Percentiles rank a stretch among this genome's conserved stretches.
phyloP scores from a whole-genome alignment of 2,113 vertebrate species.

The Ariopsis seemanni region DNA sequence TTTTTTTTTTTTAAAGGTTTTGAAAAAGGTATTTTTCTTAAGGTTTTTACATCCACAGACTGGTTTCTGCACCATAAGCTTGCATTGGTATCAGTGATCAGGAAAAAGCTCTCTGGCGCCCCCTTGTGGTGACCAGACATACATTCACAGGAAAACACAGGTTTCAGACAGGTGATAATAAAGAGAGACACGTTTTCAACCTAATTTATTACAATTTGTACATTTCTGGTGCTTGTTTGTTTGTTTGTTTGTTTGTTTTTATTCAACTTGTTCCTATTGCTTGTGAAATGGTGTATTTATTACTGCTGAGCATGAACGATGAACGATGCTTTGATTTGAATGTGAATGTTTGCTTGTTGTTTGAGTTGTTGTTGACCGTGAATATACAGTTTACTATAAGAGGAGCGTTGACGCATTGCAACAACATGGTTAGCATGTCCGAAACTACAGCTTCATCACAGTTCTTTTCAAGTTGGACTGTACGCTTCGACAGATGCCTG shows the following conservation, averaged over 20 bases:
- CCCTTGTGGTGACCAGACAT: conserved; percentile 25
- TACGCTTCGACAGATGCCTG: neutral
- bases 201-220: conserved; percentile 42
- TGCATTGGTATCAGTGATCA: conserved; percentile 10
- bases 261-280: conserved; percentile 28
- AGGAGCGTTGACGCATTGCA: neutral
- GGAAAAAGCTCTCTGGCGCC: conserved; percentile 24
- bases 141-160: neutral
- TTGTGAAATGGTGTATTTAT: conserved; percentile 55
- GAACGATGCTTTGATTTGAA: conserved; percentile 32
- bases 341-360: conserved; percentile 1
- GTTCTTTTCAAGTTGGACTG: neutral
- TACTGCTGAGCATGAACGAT: conserved; percentile 32
- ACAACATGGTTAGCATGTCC: neutral
- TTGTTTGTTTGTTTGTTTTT: conserved; percentile 19
- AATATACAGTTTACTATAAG: neutral
- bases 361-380: neutral
- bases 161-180: neutral
- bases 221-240: conserved; percentile 38
- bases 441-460: neutral
- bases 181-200: conserved; percentile 31
- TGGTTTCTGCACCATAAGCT: neutral
- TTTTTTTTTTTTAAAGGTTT: too few species aligned
- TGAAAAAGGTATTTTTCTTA: conserved; percentile 12
- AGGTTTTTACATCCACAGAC: neutral